Conservation (phyloP, 2,797 vertebrate species). For the Podarcis lilfordi region DNA sequence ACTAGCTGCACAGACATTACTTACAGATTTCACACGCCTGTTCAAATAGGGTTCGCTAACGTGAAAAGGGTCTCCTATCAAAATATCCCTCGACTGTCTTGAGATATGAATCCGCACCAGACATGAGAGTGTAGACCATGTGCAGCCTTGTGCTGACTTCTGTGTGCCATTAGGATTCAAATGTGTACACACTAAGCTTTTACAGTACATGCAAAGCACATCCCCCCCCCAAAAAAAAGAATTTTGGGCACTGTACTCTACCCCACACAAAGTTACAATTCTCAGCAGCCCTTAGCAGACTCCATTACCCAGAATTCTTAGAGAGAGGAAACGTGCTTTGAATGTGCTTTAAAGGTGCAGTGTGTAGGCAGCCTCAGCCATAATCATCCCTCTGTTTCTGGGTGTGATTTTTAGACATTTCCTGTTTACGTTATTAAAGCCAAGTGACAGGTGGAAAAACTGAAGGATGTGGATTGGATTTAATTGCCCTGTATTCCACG, state of each 20-base stretch:
- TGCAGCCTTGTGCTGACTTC: not conserved
- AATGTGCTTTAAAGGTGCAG: no score
- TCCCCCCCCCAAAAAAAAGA: no score
- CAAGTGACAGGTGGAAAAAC: constrained; percentile 20
- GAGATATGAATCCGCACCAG: not conserved
- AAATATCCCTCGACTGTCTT: not conserved
- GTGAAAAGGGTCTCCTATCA: not conserved
- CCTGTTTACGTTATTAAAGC: constrained; percentile 6
- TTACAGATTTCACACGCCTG: not conserved
- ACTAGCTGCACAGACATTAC: not conserved
- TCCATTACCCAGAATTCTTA: no score
- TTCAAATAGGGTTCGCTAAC: not conserved
- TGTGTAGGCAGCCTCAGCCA: not conserved
- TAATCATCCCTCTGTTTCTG: not conserved
- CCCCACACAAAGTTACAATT: no score
- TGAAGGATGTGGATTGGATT: constrained; percentile 16
- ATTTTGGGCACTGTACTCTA: no score
- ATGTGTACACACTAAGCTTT: not conserved
- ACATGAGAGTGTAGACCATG: not conserved
- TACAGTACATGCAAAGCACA: no score
- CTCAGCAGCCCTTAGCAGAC: no score
- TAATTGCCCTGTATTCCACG: constrained; percentile 20
- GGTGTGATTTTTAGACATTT: not conserved
- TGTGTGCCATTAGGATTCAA: not conserved
- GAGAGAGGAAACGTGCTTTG: no score